Evolutionary conservation across 2,888 invertebrate species (phyloP).

Genomic region (Teleiodes luculella): DNA sequence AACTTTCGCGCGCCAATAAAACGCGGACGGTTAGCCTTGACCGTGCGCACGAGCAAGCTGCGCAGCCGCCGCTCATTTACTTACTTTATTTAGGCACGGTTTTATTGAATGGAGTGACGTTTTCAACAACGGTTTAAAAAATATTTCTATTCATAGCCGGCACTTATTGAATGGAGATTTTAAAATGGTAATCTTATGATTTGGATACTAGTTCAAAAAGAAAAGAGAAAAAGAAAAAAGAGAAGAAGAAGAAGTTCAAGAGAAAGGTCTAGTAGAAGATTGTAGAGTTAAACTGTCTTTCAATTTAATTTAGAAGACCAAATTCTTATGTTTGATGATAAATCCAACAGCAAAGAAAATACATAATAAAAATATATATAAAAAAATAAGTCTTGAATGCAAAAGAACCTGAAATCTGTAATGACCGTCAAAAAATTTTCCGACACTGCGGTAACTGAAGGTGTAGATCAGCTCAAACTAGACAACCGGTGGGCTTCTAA

Average conservation of each 20-base stretch:
- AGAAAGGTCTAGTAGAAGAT: too few relatives aligned
- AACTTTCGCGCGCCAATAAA: slow-evolving; percentile 62
- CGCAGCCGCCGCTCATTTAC: slow-evolving; percentile 19
- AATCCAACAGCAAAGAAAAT: too few relatives aligned
- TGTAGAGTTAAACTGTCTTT: too few relatives aligned
- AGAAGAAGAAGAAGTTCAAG: too few relatives aligned
- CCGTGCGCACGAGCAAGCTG: slow-evolving; percentile 50
- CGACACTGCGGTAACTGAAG: slow-evolving; percentile 23
- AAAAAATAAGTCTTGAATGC: too few relatives aligned
- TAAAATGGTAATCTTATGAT: too few relatives aligned
- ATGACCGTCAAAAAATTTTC: slow-evolving; percentile 20
- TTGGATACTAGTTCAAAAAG: too few relatives aligned
- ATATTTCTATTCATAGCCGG: neutral
- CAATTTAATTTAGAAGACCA: too few relatives aligned
- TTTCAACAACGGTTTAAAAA: neutral
- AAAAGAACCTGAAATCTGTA: too few relatives aligned
- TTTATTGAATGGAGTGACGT: slow-evolving; percentile 1
- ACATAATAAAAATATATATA: too few relatives aligned
- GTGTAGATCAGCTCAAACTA: slow-evolving; percentile 11
- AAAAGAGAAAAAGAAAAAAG: neutral
- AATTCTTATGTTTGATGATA: too few relatives aligned
- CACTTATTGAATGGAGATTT: neutral
- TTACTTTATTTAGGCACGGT: slow-evolving; percentile 16
- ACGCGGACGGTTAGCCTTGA: slow-evolving; percentile 70
- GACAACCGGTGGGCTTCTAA: slow-evolving; percentile 18